These are phyloP conservation scores for Tyria jacobaeae DNA, from an alignment of 2,888 invertebrate genomes.

Conservation along the genomic window DNA sequence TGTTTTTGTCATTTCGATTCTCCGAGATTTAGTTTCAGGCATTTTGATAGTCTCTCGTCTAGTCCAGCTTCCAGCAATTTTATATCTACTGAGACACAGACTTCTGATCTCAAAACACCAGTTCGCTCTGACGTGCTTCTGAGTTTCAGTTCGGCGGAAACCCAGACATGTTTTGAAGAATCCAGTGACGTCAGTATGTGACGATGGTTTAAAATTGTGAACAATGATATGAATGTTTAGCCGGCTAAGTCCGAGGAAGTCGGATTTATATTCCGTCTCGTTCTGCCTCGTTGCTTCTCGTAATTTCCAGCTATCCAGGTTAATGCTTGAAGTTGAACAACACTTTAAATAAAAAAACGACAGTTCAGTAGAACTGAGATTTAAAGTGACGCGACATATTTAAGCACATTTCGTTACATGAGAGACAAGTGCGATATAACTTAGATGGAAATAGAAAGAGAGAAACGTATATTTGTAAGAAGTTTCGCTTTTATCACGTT, in stretches of 20 bases:
- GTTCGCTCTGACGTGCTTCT: slow-evolving; percentile 64
- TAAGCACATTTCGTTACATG: no score
- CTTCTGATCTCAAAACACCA: slow-evolving; percentile 52
- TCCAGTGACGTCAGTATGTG: slow-evolving; percentile 53
- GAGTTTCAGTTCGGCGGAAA: slow-evolving; percentile 69
- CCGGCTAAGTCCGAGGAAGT: not conserved
- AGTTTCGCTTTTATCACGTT: no score
- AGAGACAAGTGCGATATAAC: no score
- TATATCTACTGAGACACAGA: slow-evolving; percentile 75
- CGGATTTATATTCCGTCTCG: not conserved
- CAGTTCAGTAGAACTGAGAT: no score
- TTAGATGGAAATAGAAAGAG: no score
- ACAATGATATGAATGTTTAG: not conserved
- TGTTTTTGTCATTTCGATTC: slow-evolving; percentile 72
- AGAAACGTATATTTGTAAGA: no score
- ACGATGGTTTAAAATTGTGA: slow-evolving; percentile 43
- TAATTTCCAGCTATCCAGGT: not conserved
- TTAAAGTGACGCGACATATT: no score
- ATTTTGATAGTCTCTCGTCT: slow-evolving; percentile 66
- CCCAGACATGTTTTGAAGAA: slow-evolving; percentile 73
- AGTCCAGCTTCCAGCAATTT: slow-evolving; percentile 61
- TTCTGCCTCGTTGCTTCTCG: not conserved
- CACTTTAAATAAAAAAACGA: no score
- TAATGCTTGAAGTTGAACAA: no score
- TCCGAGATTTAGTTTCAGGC: slow-evolving; percentile 57